These are phyloP conservation scores for Electrophaes corylata DNA, from an alignment of 2,888 invertebrate genomes.

Conservation along the genomic window DNA sequence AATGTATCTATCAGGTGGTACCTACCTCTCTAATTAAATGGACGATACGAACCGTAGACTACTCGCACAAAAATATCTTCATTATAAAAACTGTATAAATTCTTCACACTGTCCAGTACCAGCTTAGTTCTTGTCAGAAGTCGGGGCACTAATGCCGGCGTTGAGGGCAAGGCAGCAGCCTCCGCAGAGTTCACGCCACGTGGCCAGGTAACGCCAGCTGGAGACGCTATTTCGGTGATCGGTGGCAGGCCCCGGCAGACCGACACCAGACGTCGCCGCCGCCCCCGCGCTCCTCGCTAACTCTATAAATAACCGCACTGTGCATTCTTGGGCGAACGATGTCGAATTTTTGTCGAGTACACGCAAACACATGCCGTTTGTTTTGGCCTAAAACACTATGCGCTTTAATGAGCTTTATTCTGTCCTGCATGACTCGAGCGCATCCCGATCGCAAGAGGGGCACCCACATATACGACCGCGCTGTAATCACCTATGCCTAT, in stretches of 20 bases:
- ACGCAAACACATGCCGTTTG: conserved; percentile 81
- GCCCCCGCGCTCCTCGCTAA: conserved; percentile 82
- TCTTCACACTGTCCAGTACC: neutral
- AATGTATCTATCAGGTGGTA: conserved; percentile 7
- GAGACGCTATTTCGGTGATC: conserved; percentile 83
- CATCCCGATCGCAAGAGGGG: conserved; percentile 29
- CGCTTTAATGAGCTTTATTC: conserved; percentile 34
- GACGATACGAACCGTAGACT: neutral
- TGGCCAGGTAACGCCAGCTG: conserved; percentile 82
- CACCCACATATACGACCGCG: conserved; percentile 24
- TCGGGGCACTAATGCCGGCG: conserved; percentile 20
- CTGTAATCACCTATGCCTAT: conserved; percentile 34
- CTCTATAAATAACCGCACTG: conserved; percentile 81
- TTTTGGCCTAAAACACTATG: conserved; percentile 68
- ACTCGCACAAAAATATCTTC: neutral
- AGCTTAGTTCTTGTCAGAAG: neutral
- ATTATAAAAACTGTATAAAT: neutral
- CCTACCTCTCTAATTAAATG: neutral
- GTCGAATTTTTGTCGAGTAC: conserved; percentile 85
- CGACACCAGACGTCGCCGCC: conserved; percentile 83
- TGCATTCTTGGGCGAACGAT: conserved; percentile 84
- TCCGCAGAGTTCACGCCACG: conserved; percentile 66
- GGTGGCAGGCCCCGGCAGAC: conserved; percentile 86
- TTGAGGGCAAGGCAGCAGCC: conserved; percentile 56
- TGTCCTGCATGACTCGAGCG: conserved; percentile 23